These are phyloP conservation scores for Knipowitschia caucasica DNA, from an alignment of 2,797 vertebrate genomes.

Conservation along the genomic window DNA sequence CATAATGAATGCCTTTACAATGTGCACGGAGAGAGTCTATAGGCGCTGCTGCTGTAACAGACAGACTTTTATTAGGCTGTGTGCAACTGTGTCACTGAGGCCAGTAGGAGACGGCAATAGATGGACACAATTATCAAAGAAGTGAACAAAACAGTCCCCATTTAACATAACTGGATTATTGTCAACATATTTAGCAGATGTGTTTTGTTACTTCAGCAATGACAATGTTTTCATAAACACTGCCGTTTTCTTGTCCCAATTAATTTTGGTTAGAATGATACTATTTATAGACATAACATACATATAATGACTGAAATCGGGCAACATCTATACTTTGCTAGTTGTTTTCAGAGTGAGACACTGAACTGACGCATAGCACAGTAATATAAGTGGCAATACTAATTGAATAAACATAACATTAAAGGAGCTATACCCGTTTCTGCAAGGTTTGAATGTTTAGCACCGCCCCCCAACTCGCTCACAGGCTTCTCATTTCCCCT, in stretches of 20 bases:
- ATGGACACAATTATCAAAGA: neutral
- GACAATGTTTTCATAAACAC: neutral
- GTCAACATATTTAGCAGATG: neutral
- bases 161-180: neutral
- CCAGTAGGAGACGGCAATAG: neutral
- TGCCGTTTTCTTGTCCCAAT: neutral
- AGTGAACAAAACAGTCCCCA: neutral
- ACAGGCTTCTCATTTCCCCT: too few relatives aligned
- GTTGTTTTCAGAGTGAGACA: too few relatives aligned
- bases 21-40: constrained; percentile 4
- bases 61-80: constrained; percentile 17
- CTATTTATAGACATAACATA: too few relatives aligned
- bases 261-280: neutral
- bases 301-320: too few relatives aligned
- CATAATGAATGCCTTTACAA: constrained; percentile 11
- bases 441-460: too few relatives aligned
- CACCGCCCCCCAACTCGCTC: too few relatives aligned
- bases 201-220: neutral
- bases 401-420: too few relatives aligned
- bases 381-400: too few relatives aligned
- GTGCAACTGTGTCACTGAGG: constrained; percentile 11
- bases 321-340: too few relatives aligned
- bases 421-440: too few relatives aligned
- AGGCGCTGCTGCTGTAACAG: neutral
- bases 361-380: too few relatives aligned